phyloP scores from a whole-genome alignment of 2,113 vertebrate species.

The Calyptommatus sinebrachiatus region DNA sequence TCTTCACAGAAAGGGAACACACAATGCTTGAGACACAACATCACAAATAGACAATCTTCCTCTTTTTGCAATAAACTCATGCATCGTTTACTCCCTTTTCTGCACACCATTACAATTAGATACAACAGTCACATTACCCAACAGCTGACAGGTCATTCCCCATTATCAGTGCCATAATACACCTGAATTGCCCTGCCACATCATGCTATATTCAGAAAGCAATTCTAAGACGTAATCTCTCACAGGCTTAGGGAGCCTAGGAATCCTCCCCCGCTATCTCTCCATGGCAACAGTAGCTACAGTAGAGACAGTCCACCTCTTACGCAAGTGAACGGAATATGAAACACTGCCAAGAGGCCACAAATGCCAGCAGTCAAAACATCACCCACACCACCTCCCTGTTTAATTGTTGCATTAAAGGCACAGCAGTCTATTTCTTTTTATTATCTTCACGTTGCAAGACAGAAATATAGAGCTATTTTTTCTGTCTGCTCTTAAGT shows the following conservation, averaged over 20 bases:
- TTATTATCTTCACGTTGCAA: neutral
- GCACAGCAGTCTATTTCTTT: conserved; percentile 37
- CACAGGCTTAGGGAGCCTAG: conserved; percentile 62
- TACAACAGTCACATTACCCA: conserved; percentile 61
- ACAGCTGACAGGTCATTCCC: conserved; percentile 59
- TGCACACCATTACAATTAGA: conserved; percentile 33
- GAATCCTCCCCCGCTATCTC: conserved; percentile 75
- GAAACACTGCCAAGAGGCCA: conserved; percentile 69
- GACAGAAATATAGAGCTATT: neutral
- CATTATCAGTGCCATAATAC: conserved; percentile 55
- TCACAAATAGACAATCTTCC: conserved; percentile 33
- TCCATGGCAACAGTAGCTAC: conserved; percentile 89
- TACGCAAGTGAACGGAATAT: conserved; percentile 77
- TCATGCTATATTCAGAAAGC: conserved; percentile 60
- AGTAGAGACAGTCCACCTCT: conserved; percentile 76
- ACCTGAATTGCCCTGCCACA: conserved; percentile 67
- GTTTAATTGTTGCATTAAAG: conserved; percentile 66
- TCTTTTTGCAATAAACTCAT: conserved; percentile 31
- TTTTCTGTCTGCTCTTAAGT: too few relatives aligned
- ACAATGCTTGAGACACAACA: conserved; percentile 15
- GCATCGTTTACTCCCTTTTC: conserved; percentile 44
- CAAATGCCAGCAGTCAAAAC: conserved; percentile 73
- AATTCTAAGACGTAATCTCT: conserved; percentile 64
- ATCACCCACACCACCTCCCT: conserved; percentile 57
- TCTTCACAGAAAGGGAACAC: conserved; percentile 9